A percentile compares a stretch with the other conserved stretches of the same genome.
Conservation (phyloP, 2,888 invertebrate species). For the Drosophila phalerata region DNA sequence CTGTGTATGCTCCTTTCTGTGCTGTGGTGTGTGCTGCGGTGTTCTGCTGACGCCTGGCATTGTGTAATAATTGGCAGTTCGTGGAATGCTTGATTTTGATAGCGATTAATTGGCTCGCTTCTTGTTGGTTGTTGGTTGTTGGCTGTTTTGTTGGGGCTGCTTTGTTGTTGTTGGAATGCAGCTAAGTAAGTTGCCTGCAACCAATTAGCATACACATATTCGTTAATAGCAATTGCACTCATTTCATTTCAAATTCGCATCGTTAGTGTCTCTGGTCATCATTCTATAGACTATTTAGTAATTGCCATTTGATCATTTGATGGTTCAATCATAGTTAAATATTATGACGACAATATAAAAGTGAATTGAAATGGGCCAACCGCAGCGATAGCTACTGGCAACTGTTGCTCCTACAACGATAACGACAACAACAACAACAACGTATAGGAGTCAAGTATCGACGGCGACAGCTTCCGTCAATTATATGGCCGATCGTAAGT, state of each 20-base stretch:
- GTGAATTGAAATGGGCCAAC: slow-evolving; percentile 68
- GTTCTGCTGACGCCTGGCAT: slow-evolving; percentile 70
- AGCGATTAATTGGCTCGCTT: slow-evolving; percentile 73
- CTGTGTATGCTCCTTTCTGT: not conserved
- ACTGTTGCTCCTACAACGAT: slow-evolving; percentile 2
- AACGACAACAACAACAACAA: not conserved
- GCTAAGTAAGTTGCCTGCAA: slow-evolving; percentile 49
- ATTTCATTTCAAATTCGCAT: slow-evolving; percentile 52
- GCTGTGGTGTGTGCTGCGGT: slow-evolving; percentile 22
- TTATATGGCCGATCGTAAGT: slow-evolving; percentile 53
- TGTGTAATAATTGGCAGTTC: slow-evolving; percentile 81
- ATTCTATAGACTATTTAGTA: slow-evolving; percentile 37
- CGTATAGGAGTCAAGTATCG: not conserved
- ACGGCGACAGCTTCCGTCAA: slow-evolving; percentile 71
- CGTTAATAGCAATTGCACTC: slow-evolving; percentile 66
- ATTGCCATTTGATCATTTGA: slow-evolving; percentile 67
- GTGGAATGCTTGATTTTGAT: slow-evolving; percentile 73
- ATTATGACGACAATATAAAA: slow-evolving; percentile 71
- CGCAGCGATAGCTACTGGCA: slow-evolving; percentile 25
- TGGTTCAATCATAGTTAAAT: slow-evolving; percentile 61
- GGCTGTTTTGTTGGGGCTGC: not conserved
- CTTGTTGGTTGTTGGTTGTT: slow-evolving; percentile 8
- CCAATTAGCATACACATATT: slow-evolving; percentile 70
- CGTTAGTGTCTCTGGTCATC: slow-evolving; percentile 10
- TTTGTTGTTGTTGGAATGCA: slow-evolving; percentile 48